Evolutionary conservation across 2,888 invertebrate species (phyloP).

Genomic region (Neoascia interrupta): DNA sequence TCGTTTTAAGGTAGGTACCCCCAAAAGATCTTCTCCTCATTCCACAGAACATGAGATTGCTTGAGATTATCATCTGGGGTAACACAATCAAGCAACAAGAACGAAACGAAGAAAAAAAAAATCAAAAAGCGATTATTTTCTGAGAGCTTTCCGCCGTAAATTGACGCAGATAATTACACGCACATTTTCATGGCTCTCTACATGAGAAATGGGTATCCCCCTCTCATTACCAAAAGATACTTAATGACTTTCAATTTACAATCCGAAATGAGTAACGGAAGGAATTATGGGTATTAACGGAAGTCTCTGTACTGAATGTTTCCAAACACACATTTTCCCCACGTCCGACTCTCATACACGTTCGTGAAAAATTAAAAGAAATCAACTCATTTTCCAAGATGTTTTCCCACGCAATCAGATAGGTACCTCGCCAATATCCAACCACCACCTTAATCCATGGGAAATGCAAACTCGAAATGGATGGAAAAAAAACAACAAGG

Average conservation of each 20-base stretch:
- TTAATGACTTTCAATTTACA: slow-evolving; percentile 29
- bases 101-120: background rate
- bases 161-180: slow-evolving; percentile 16
- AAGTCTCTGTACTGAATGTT: background rate
- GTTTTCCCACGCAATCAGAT: slow-evolving; percentile 55
- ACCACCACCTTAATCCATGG: background rate
- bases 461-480: slow-evolving; percentile 12
- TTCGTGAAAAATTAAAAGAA: background rate
- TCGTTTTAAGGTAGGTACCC: too few species aligned
- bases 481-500: background rate
- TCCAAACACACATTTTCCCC: background rate
- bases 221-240: slow-evolving; percentile 1
- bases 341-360: background rate
- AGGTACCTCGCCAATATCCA: slow-evolving; percentile 18
- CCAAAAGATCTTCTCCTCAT: too few species aligned
- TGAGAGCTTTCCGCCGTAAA: slow-evolving; percentile 6
- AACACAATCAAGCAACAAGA: background rate
- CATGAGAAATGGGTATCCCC: background rate
- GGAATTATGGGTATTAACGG: slow-evolving; percentile 18
- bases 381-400: background rate
- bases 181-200: background rate
- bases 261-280: slow-evolving; percentile 23
- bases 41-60: slow-evolving; percentile 9
- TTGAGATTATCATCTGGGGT: slow-evolving; percentile 11
- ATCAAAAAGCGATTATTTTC: background rate